Evolutionary conservation across 2,888 invertebrate species (phyloP).

Genomic region (Epistrophe eligans): DNA sequence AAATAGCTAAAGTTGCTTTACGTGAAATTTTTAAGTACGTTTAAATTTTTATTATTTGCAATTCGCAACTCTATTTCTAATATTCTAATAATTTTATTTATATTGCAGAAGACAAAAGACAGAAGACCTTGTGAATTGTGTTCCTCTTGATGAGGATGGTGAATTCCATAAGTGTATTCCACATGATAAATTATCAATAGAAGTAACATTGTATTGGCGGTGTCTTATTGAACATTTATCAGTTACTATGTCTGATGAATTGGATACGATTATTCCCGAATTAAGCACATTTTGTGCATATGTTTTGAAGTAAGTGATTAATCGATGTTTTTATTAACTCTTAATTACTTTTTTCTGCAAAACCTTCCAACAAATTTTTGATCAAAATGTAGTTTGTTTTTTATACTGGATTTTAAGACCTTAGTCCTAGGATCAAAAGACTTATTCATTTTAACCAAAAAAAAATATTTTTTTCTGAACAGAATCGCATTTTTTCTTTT

Average conservation of each 20-base stretch:
- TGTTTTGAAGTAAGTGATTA: constrained; percentile 88
- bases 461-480: no score
- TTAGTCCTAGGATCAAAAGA: no score
- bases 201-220: constrained; percentile 87
- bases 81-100: constrained; percentile 39
- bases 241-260: constrained; percentile 80
- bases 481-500: no score
- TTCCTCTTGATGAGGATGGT: constrained; percentile 82
- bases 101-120: constrained; percentile 81
- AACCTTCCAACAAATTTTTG: no score
- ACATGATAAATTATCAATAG: constrained; percentile 85
- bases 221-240: constrained; percentile 85
- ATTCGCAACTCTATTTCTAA: constrained; percentile 1
- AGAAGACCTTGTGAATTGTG: constrained; percentile 83
- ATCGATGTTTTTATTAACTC: no score
- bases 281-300: constrained; percentile 89
- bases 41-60: not conserved
- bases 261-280: constrained; percentile 86
- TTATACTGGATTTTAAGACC: no score
- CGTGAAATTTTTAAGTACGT: constrained; percentile 85
- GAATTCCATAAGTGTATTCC: constrained; percentile 85
- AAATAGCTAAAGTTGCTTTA: constrained; percentile 85
- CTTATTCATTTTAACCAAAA: no score
- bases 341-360: no score
- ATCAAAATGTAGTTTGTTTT: no score